phyloP scores from a whole-genome alignment of 2,797 vertebrate genomes.

The Halcyon leucocephala region DNA sequence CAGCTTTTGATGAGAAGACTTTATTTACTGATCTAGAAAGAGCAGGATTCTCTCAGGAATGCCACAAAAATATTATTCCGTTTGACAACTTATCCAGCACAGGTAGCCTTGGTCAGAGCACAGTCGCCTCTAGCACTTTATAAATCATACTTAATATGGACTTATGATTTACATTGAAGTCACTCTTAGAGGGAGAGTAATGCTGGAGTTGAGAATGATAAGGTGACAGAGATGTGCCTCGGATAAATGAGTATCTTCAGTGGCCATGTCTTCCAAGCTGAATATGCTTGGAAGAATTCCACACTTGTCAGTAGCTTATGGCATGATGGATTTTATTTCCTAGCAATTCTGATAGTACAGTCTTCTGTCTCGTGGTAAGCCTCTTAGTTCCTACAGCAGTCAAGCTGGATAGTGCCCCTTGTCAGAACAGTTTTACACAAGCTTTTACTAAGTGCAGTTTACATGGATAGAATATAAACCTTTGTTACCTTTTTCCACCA shows the following conservation, averaged over 20 bases:
- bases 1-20: neutral
- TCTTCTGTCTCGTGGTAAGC: neutral
- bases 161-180: neutral
- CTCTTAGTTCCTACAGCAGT: neutral
- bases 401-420: neutral
- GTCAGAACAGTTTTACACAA: neutral
- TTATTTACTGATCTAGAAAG: neutral
- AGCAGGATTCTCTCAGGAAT: neutral
- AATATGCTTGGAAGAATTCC: neutral
- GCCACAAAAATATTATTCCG: neutral
- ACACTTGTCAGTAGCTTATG: neutral
- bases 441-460: neutral
- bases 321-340: neutral
- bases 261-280: neutral
- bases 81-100: neutral
- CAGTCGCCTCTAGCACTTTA: neutral
- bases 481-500: slow-evolving; percentile 1
- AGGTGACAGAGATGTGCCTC: neutral
- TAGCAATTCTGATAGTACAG: neutral
- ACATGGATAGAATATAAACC: neutral
- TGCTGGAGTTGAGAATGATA: neutral
- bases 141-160: neutral
- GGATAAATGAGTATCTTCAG: neutral
- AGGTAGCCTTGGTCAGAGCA: neutral
- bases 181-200: neutral